These are phyloP conservation scores for Meloidogyne chitwoodi DNA, from an alignment of 1,140 invertebrate species.

Conservation along the genomic window DNA sequence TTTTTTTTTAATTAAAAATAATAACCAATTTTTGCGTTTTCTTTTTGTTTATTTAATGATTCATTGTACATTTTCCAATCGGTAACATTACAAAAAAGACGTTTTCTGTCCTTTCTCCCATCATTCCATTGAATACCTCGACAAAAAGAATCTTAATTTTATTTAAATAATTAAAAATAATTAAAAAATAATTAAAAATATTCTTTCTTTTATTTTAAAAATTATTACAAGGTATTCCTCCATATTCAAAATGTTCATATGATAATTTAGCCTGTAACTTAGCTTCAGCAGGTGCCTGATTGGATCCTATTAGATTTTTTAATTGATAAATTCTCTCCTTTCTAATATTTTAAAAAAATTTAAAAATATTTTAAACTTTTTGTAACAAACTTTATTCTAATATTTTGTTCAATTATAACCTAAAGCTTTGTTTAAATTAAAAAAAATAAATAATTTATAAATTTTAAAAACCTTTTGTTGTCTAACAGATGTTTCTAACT, in stretches of 20 bases:
- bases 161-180: neutral
- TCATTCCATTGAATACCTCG: neutral
- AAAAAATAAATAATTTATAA: neutral
- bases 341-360: neutral
- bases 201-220: neutral
- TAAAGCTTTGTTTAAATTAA: neutral
- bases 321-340: slow-evolving; percentile 3
- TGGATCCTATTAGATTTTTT: slow-evolving; percentile 5
- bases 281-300: neutral
- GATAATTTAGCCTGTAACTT: slow-evolving; percentile 16
- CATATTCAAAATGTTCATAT: slow-evolving; percentile 12
- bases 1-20: neutral
- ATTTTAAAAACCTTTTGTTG: neutral
- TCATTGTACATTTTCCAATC: slow-evolving; percentile 20
- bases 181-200: neutral
- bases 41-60: slow-evolving; percentile 7
- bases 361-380: neutral
- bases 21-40: neutral
- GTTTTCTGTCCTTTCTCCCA: neutral
- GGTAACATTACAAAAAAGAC: slow-evolving; percentile 19
- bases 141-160: slow-evolving; percentile 1
- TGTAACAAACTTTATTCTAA: slow-evolving; percentile 15
- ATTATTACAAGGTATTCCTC: neutral
- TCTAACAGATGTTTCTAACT: neutral
- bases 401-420: neutral